These are phyloP conservation scores for Heliocidaris tuberculata DNA, from an alignment of 35 echinoderm and acorn worm species.

Conservation along the genomic window DNA sequence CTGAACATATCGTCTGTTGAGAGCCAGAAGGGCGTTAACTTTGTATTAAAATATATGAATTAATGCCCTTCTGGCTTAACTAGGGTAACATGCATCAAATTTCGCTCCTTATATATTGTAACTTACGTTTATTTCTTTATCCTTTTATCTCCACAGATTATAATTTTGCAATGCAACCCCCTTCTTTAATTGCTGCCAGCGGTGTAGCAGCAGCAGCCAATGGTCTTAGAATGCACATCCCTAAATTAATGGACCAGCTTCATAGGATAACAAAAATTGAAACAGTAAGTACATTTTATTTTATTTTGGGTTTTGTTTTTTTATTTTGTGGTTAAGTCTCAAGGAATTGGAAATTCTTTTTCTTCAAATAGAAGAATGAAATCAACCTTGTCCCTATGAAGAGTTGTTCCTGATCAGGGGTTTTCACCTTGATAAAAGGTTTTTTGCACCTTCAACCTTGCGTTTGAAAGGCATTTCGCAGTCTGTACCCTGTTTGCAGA, in stretches of 20 bases:
- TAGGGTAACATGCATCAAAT: no score
- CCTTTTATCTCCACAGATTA: slow-evolving; percentile 8
- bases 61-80: no score
- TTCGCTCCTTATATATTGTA: no score
- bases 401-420: neutral
- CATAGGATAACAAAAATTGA: slow-evolving; percentile 50
- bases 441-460: neutral
- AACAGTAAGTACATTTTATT: slow-evolving; percentile 39
- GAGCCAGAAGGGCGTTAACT: no score
- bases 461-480: neutral
- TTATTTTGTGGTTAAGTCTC: neutral
- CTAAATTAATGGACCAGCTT: slow-evolving; percentile 5
- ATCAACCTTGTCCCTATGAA: neutral
- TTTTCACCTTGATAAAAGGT: neutral
- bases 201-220: slow-evolving; percentile 30
- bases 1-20: no score
- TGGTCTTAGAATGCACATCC: slow-evolving; percentile 32
- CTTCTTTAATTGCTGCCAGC: slow-evolving; percentile 26
- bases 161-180: slow-evolving; percentile 49
- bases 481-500: neutral
- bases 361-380: neutral
- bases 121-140: neutral
- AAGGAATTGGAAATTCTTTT: neutral
- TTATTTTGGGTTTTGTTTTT: neutral
- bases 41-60: no score